phyloP scores from a whole-genome alignment of 1,140 invertebrate species.

The Caerostris darwini region DNA sequence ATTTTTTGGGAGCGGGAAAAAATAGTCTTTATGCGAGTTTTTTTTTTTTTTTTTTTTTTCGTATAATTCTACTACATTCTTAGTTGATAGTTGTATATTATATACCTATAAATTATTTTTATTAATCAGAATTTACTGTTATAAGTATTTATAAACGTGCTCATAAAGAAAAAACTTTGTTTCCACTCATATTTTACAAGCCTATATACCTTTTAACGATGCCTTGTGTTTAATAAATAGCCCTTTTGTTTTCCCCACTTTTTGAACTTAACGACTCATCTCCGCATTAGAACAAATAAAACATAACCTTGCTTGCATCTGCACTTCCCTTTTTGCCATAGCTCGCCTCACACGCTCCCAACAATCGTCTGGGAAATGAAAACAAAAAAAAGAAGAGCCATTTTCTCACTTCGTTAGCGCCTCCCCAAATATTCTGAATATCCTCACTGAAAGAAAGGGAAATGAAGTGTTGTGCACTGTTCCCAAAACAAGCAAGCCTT shows the following conservation, averaged over 20 bases:
- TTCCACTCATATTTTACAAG: too few relatives aligned
- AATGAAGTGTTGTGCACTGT: not conserved
- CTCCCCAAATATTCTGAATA: conserved; percentile 45
- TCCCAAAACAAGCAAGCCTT: not conserved
- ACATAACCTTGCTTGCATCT: conserved; percentile 5
- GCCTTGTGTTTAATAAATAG: not conserved
- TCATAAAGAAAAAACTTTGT: too few relatives aligned
- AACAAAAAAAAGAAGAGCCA: not conserved
- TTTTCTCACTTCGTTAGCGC: conserved; percentile 45
- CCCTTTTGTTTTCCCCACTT: not conserved
- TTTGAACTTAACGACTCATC: not conserved
- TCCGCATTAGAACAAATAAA: not conserved
- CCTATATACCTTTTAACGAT: too few relatives aligned
- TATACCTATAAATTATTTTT: too few relatives aligned
- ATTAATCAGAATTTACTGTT: too few relatives aligned
- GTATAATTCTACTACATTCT: too few relatives aligned
- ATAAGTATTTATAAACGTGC: too few relatives aligned
- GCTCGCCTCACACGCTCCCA: not conserved
- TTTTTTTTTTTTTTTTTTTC: too few relatives aligned
- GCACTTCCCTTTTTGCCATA: not conserved
- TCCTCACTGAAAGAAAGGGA: conserved; percentile 63
- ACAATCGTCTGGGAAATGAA: conserved; percentile 35
- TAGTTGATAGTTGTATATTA: too few relatives aligned
- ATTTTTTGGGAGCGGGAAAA: too few relatives aligned
- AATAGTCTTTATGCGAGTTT: too few relatives aligned